Conservation (phyloP, 2,888 invertebrate species). For the Scaptomyza tumidula region DNA sequence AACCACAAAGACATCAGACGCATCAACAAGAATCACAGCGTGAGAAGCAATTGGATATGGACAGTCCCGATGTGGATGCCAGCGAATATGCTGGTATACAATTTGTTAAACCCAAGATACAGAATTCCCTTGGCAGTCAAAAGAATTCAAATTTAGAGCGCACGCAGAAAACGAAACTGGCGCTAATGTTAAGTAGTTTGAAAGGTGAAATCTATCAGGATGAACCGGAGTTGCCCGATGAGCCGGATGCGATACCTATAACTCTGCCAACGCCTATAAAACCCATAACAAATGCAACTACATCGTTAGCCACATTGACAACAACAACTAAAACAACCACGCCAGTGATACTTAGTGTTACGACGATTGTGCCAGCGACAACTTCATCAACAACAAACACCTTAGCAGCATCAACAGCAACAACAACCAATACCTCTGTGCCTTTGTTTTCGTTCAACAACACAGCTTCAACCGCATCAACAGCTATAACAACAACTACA, state of each 20-base stretch:
- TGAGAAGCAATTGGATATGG: conserved; percentile 21
- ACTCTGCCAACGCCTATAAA: background rate
- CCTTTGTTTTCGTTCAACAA: conserved; percentile 2
- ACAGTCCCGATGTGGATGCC: conserved; percentile 49
- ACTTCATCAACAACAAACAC: conserved; percentile 13
- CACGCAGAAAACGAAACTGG: conserved; percentile 82
- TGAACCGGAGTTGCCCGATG: conserved; percentile 54
- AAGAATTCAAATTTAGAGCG: conserved; percentile 77
- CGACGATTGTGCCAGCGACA: conserved; percentile 7
- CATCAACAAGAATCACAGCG: conserved; percentile 41
- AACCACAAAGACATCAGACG: conserved; percentile 18
- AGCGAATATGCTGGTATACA: conserved; percentile 79
- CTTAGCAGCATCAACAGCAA: conserved; percentile 9
- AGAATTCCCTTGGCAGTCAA: conserved; percentile 50
- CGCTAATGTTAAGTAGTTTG: conserved; percentile 83
- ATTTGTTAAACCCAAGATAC: conserved; percentile 83
- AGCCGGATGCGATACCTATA: conserved; percentile 38
- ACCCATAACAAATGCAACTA: conserved; percentile 9
- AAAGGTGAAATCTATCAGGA: conserved; percentile 82
- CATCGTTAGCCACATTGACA: background rate
- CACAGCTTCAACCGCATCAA: background rate
- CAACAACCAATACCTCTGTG: conserved; percentile 7
- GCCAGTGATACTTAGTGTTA: conserved; percentile 29
- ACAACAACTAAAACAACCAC: conserved; percentile 22
- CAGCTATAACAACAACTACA: background rate